Conservation (phyloP, 2,888 invertebrate species). For the Steromphala cineraria region DNA sequence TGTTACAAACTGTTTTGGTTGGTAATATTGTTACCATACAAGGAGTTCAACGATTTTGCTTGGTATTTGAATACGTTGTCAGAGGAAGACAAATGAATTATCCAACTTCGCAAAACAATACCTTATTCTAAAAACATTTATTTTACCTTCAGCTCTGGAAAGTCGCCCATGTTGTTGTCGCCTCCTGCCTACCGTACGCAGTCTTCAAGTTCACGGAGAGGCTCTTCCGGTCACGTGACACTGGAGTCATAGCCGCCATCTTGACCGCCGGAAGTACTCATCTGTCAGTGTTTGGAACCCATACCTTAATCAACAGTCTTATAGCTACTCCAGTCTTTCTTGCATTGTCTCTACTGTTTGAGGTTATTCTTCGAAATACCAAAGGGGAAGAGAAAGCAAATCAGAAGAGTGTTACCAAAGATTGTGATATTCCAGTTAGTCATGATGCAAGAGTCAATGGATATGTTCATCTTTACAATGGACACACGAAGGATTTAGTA, state of each 20-base stretch:
- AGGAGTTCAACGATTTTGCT: too few relatives aligned
- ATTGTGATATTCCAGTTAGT: too few relatives aligned
- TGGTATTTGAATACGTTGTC: too few relatives aligned
- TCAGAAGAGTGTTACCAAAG: background rate
- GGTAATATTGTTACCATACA: too few relatives aligned
- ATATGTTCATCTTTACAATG: background rate
- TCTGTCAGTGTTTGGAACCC: conserved; percentile 63
- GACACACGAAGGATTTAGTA: background rate
- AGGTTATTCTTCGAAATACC: background rate
- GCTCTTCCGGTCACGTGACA: conserved; percentile 47
- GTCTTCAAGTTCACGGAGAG: conserved; percentile 49
- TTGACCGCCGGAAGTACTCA: conserved; percentile 51
- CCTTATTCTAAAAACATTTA: too few relatives aligned
- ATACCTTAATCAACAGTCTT: conserved; percentile 65
- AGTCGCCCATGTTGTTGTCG: conserved; percentile 45
- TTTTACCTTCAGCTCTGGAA: conserved; percentile 52
- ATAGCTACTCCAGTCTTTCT: conserved; percentile 55
- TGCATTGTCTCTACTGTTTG: conserved; percentile 21
- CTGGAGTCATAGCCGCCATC: conserved; percentile 52
- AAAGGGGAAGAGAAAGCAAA: background rate
- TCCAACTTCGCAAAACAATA: too few relatives aligned
- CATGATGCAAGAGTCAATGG: background rate
- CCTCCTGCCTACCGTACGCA: conserved; percentile 53
- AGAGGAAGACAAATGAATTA: too few relatives aligned
- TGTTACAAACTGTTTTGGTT: too few relatives aligned